Evolutionary conservation across 1,140 invertebrate genomes (phyloP), one percentile per base, ranked within the genome.

Genomic region (Saxidomus purpurata): DNA sequence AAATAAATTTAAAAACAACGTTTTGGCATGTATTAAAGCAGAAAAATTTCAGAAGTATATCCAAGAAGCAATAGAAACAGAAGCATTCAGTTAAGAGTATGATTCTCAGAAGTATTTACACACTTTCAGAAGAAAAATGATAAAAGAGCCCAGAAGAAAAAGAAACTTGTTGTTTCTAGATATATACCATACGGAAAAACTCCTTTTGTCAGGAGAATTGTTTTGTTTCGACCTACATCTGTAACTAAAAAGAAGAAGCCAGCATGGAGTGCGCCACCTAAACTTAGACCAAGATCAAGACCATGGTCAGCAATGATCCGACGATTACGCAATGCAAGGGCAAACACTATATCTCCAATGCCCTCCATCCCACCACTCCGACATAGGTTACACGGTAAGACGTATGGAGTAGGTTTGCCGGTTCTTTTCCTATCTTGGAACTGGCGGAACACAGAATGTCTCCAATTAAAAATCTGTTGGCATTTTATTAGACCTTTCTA

Each of bases 161-260:
- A 67, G 59, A 88, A 88, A 55, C n/a, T 88, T 1, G 59, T 88
- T 31, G 63, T 88, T 47, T 63, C 86, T 34, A 88, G 63, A 88
- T 88, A 80, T 71, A 67, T 88, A 31, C 86, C 86, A 63, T 80
- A 47, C 52, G 36, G 31, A 80, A 88, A 47, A 36, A 79, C 76
- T 28, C 74, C 74, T 1, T 88, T 88, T 52, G 34, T 88, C 3
- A 88, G 76, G 43, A 88, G 67, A 88, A 55, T 88, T 38, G 77
- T 69, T 15, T 25, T 88, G 19, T 88, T 80, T 34, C 49, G 55
- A 6, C 86, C 76, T 9, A 63, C 2, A 19, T 19, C 76, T 43
- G 47, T 31, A 2, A n/a, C 8, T 19, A 74, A 49, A 36, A 80
- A 80, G 36, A 81, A 71, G 74, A 88, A 52, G 40, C 22, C 19